These are phyloP conservation scores for Falcaria lacertinaria DNA, from an alignment of 2,888 invertebrate species.

Conservation along the genomic window DNA sequence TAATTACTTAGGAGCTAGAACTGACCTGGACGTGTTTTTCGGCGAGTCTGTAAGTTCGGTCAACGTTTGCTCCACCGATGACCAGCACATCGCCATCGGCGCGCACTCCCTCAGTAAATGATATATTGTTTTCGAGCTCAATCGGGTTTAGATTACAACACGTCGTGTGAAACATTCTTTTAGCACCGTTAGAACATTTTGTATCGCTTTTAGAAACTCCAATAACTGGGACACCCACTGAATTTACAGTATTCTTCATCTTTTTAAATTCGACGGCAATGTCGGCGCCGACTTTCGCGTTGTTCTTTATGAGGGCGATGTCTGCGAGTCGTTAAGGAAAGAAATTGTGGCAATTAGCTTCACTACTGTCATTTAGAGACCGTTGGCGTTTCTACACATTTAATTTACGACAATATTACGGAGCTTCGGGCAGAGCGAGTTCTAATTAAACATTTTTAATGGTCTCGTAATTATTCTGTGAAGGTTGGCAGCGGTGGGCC, in stretches of 20 bases:
- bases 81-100: conserved; percentile 77
- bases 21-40: conserved; percentile 84
- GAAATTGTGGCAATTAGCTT: conserved; percentile 56
- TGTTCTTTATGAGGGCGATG: conserved; percentile 95
- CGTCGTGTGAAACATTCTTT: conserved; percentile 53
- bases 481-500: conserved; percentile 1
- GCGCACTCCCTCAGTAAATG: background rate
- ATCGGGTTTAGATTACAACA: conserved; percentile 15
- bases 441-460: conserved; percentile 50
- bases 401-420: conserved; percentile 49
- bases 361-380: conserved; percentile 46
- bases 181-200: conserved; percentile 24
- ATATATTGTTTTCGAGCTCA: background rate
- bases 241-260: conserved; percentile 48
- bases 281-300: conserved; percentile 90
- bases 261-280: conserved; percentile 84
- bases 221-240: conserved; percentile 43
- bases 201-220: conserved; percentile 29
- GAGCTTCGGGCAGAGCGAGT: conserved; percentile 26
- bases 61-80: conserved; percentile 89
- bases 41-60: conserved; percentile 82
- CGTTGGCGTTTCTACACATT: conserved; percentile 44
- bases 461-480: conserved; percentile 31
- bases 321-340: conserved; percentile 80
- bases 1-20: too few relatives aligned